Percentiles rank a stretch among this genome's conserved stretches.
Conservation (phyloP, 2,888 invertebrate genomes). For the Sialis lutaria region DNA sequence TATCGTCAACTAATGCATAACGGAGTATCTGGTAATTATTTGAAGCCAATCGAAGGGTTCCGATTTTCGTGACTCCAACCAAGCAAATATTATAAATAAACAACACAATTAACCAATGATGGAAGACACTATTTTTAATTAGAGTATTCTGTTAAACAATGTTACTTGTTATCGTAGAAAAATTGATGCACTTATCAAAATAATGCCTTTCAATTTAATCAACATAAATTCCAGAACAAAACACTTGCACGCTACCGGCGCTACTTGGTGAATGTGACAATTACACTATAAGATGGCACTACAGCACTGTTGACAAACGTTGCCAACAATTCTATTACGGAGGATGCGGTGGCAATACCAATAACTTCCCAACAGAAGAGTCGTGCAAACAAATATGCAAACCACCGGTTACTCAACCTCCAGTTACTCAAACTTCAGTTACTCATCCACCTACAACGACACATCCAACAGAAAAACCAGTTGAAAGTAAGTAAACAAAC, state of each 20-base stretch:
- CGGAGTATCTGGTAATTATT: no score
- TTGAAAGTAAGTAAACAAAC: background rate
- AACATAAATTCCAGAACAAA: slow-evolving; percentile 30
- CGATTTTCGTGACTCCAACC: no score
- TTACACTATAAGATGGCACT: slow-evolving; percentile 66
- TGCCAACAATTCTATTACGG: slow-evolving; percentile 78
- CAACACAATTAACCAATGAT: no score
- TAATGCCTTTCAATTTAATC: no score
- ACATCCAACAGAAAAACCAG: background rate
- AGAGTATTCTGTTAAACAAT: no score
- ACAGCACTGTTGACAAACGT: slow-evolving; percentile 50
- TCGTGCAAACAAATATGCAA: slow-evolving; percentile 51
- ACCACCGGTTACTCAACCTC: slow-evolving; percentile 11
- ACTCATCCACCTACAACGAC: background rate
- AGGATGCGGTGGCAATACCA: slow-evolving; percentile 83
- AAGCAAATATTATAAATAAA: no score
- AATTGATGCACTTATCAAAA: no score
- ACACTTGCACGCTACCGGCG: slow-evolving; percentile 58
- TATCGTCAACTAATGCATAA: no score
- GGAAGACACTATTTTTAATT: no score
- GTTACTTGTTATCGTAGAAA: no score
- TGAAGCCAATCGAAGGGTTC: no score
- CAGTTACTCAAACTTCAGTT: background rate
- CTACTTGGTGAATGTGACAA: slow-evolving; percentile 60
- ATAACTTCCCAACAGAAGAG: slow-evolving; percentile 56